Evolutionary conservation across 2,113 vertebrate species (phyloP).

Genomic region (Edolisoma coerulescens): DNA sequence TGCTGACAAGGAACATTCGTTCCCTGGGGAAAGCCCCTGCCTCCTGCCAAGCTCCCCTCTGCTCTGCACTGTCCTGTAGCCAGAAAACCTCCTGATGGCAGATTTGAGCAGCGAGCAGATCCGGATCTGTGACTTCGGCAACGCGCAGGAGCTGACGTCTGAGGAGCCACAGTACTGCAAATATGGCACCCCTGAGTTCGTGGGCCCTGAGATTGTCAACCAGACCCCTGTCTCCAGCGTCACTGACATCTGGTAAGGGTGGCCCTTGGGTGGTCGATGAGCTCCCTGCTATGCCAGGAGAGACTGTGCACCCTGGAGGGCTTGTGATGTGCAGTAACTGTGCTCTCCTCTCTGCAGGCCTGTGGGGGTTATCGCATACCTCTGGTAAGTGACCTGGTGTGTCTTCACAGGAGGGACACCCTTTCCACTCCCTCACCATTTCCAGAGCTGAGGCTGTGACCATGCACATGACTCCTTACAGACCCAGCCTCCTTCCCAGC

Average conservation of each 20-base stretch:
- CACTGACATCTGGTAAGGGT: slow-evolving; percentile 89
- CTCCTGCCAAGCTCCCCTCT: neutral
- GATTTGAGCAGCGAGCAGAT: slow-evolving; percentile 85
- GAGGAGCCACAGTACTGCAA: slow-evolving; percentile 91
- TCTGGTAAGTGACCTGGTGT: slow-evolving; percentile 81
- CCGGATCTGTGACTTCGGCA: slow-evolving; percentile 93
- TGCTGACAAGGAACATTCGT: neutral
- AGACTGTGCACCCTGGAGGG: neutral
- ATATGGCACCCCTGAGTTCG: slow-evolving; percentile 94
- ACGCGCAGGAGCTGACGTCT: slow-evolving; percentile 79
- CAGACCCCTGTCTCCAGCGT: slow-evolving; percentile 90
- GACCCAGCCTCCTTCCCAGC: neutral
- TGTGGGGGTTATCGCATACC: slow-evolving; percentile 88
- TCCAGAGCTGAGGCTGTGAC: neutral
- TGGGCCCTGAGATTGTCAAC: slow-evolving; percentile 93
- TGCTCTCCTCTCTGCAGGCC: slow-evolving; percentile 75
- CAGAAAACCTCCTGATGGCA: slow-evolving; percentile 93
- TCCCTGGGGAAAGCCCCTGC: neutral
- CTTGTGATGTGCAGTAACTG: neutral
- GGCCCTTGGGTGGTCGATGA: fast-evolving
- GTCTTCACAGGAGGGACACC: fast-evolving
- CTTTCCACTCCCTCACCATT: neutral
- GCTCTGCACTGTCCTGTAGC: slow-evolving; percentile 67
- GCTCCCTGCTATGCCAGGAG: neutral
- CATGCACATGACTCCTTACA: neutral